Evolutionary conservation across 2,113 vertebrate species (phyloP).

Genomic region (Ammospiza nelsoni): DNA sequence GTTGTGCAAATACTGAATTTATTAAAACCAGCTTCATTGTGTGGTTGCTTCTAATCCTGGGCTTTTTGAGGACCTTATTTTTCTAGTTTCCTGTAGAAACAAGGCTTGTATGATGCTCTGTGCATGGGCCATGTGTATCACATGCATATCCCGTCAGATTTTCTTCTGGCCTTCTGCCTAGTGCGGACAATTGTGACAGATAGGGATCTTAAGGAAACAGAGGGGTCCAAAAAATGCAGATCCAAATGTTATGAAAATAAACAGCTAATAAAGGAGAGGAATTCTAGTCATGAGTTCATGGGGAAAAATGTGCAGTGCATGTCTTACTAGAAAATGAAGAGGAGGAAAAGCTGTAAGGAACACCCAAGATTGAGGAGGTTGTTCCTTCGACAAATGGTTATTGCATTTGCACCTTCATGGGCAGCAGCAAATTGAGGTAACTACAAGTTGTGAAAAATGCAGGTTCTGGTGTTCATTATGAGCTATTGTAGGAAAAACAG

Average conservation of each 20-base stretch:
- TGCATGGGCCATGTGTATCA: rapidly evolving
- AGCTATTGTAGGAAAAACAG: not conserved
- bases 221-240: not conserved
- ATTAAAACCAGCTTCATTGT: not conserved
- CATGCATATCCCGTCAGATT: not conserved
- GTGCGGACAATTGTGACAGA: not conserved
- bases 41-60: not conserved
- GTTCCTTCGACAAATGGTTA: not conserved
- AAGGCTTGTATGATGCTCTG: not conserved
- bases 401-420: not conserved
- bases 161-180: not conserved
- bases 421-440: not conserved
- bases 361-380: not conserved
- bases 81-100: not conserved
- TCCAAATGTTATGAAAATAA: not conserved
- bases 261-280: not conserved
- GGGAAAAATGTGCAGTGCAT: not conserved
- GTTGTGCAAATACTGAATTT: not conserved
- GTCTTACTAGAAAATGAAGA: not conserved
- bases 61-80: not conserved
- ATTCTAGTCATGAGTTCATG: not conserved
- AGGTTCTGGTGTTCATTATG: not conserved
- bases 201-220: not conserved
- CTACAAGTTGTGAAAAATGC: not conserved
- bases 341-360: not conserved